Evolutionary conservation across 2,113 vertebrate genomes (phyloP).

Genomic region (Laticauda laticaudata): DNA sequence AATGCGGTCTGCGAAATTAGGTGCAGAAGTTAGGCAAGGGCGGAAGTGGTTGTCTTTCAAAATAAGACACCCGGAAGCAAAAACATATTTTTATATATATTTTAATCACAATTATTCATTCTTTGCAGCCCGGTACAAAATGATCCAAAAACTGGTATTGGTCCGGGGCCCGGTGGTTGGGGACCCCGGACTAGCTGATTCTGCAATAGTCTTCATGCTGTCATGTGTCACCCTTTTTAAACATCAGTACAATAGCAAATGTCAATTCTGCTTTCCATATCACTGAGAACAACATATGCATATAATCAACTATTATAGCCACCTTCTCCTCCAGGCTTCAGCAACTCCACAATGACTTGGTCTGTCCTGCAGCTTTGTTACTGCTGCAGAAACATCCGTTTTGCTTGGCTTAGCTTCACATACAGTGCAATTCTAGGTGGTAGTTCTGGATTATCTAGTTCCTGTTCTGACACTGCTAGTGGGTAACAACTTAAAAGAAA

Average conservation of each 20-base stretch:
- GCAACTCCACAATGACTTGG: background rate
- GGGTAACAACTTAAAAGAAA: background rate
- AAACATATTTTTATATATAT: no score
- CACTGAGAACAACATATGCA: background rate
- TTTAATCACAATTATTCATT: no score
- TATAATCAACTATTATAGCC: background rate
- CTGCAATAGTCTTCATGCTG: background rate
- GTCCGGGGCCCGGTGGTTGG: no score
- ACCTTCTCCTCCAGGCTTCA: background rate
- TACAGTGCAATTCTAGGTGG: background rate
- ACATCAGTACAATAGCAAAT: background rate
- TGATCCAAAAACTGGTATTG: no score
- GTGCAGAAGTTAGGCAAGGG: no score
- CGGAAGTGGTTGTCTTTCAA: no score
- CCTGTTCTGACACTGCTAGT: background rate
- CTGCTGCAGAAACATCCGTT: background rate
- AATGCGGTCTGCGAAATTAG: no score
- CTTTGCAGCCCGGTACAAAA: no score
- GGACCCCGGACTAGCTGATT: background rate
- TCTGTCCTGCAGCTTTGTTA: background rate
- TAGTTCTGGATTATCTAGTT: background rate
- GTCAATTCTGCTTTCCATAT: background rate
- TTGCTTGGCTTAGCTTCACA: background rate
- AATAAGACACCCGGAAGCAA: no score
- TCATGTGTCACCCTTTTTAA: background rate